Evolutionary conservation across 1,140 invertebrate genomes (phyloP), one percentile per base, ranked within the genome.

Genomic region (Rhynchophorus ferrugineus): DNA sequence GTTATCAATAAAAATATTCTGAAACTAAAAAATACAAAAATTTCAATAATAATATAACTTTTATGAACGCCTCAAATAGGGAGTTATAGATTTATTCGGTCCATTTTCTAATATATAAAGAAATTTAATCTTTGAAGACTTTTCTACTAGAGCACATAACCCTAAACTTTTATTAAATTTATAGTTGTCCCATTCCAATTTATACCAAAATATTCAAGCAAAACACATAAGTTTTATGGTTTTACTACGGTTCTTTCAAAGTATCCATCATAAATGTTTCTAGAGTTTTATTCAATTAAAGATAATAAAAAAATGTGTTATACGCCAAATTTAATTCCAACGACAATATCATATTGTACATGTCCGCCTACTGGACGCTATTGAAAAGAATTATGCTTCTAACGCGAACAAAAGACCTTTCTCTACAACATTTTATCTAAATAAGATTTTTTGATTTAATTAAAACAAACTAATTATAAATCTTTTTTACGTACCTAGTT

Each of bases 31-130:
- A n/a, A n/a, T n/a, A n/a, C n/a, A n/a, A n/a, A n/a, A n/a, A n/a
- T n/a, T n/a, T n/a, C 20, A 18, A 39, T 35, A 45, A 42, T 52
- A 52, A 52, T 52, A 52, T 52, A 52, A 52, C 50, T 52, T 52
- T 52, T 52, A 52, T 52, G 45, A 36, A 42, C 21, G 36, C 36
- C 36, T 52, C 50, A 45, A 52, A 52, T 19, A 52, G 50, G 44
- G n/a, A 34, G 35, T 45, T 52, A 45, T 52, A 22, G 50, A 52
- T 44, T 52, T 52, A n/a, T 52, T 35, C 50, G 33, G 50, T 52
- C 43, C 50, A 52, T 52, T 45, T 45, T 45, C 50, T 45, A 52
- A 52, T 52, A 45, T 52, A 52, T 52, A 45, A 52, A 45, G 50
- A 52, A 52, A 52, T 52, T 45, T 43, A 52, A 52, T 52, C 43